These are phyloP conservation scores for Urosaurus nigricauda DNA, from an alignment of 2,797 vertebrate species.

Conservation along the genomic window DNA sequence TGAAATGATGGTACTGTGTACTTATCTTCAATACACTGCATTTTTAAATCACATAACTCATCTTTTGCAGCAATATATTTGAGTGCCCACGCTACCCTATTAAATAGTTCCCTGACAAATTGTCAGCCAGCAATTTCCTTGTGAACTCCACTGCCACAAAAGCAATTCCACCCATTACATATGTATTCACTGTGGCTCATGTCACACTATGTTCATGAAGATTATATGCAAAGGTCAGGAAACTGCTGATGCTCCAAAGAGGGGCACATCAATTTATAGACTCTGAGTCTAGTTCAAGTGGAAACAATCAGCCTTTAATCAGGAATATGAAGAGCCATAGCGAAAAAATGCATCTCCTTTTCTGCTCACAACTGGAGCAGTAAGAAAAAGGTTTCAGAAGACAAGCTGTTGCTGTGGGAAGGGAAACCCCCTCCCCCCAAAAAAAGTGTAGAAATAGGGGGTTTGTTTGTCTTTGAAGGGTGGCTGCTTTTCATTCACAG, in stretches of 20 bases:
- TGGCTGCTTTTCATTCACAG: neutral
- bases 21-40: neutral
- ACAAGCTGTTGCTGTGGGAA: neutral
- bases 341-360: neutral
- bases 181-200: neutral
- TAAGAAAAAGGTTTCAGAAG: neutral
- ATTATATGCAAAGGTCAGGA: conserved; percentile 18
- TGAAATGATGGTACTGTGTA: neutral
- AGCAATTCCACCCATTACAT: neutral
- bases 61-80: conserved; percentile 2
- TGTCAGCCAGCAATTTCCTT: neutral
- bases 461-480: neutral
- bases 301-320: conserved; percentile 22
- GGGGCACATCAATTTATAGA: neutral
- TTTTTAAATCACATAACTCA: neutral
- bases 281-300: neutral
- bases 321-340: conserved; percentile 5
- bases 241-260: neutral
- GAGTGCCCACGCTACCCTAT: too few relatives aligned
- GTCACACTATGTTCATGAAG: neutral
- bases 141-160: conserved; percentile 1
- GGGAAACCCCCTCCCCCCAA: too few relatives aligned
- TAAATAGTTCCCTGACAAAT: neutral
- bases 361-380: neutral
- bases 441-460: neutral